phyloP scores from a whole-genome alignment of 37 sponge, comb jelly and placozoan species.

The Corticium candelabrum region DNA sequence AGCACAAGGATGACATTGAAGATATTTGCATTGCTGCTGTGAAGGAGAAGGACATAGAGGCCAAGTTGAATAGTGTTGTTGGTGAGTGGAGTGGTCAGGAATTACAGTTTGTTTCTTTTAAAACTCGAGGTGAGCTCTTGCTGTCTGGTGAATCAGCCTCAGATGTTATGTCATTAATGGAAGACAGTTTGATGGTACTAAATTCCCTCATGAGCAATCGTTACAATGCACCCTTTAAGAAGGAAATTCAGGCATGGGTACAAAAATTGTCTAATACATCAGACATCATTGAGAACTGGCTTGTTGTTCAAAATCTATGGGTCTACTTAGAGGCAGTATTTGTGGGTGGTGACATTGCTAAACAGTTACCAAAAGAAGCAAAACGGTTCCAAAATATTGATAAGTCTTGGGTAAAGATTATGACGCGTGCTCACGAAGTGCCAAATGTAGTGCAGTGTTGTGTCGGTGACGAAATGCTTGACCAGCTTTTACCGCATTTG shows the following conservation, averaged over 20 bases:
- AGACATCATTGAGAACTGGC: conserved; percentile 95
- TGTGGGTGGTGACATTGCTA: conserved; percentile 96
- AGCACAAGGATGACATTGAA: conserved; percentile 94
- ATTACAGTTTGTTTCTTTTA: conserved; percentile 72
- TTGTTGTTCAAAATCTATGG: conserved; percentile 94
- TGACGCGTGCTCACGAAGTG: conserved; percentile 81
- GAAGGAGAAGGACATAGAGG: conserved; percentile 97
- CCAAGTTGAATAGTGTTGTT: conserved; percentile 85
- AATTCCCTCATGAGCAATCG: conserved; percentile 67
- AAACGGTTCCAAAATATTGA: conserved; percentile 83
- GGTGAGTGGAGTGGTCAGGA: conserved; percentile 91
- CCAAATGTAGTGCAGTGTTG: conserved; percentile 88
- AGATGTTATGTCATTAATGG: conserved; percentile 81
- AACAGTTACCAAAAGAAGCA: conserved; percentile 95
- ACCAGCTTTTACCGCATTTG: conserved; percentile 78
- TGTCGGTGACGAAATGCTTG: conserved; percentile 85
- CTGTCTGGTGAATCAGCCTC: conserved; percentile 89
- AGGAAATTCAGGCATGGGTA: conserved; percentile 97
- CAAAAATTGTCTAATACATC: conserved; percentile 86
- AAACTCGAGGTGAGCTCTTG: conserved; percentile 94
- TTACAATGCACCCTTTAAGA: conserved; percentile 82
- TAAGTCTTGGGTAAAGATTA: conserved; percentile 92
- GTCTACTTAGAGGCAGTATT: conserved; percentile 96
- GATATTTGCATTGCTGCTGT: conserved; percentile 98
- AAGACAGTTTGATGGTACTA: conserved; percentile 72